Percentiles rank a stretch among this genome's conserved stretches.
Conservation (phyloP, 2,888 invertebrate genomes). For the Galerucella pusilla region DNA sequence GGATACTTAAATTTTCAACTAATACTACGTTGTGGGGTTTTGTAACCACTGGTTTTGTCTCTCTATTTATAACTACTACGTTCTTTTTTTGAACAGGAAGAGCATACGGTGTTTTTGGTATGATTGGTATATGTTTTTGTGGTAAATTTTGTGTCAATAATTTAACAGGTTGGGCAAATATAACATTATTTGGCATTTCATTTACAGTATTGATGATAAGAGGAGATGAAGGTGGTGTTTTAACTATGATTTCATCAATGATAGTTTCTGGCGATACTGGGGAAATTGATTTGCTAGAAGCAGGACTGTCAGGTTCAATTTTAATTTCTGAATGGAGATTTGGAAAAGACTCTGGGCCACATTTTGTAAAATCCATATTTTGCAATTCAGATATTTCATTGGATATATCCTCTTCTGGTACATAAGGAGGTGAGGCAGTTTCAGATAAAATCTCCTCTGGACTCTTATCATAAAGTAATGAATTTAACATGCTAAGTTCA, state of each 20-base stretch:
- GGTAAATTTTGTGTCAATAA: constrained; percentile 43
- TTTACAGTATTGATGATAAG: constrained; percentile 28
- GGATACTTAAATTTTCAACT: constrained; percentile 54
- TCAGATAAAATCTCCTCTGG: constrained; percentile 62
- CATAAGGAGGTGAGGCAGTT: constrained; percentile 51
- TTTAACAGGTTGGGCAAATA: constrained; percentile 46
- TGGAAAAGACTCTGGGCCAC: constrained; percentile 50
- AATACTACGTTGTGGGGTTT: constrained; percentile 52
- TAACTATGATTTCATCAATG: constrained; percentile 41
- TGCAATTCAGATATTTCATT: constrained; percentile 48
- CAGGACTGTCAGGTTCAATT: constrained; percentile 52
- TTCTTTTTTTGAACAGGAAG: constrained; percentile 46
- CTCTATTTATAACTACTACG: constrained; percentile 52
- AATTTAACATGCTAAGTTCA: constrained; percentile 59
- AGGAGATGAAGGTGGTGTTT: constrained; percentile 43
- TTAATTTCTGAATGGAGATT: constrained; percentile 56
- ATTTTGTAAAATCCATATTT: constrained; percentile 50
- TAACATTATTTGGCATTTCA: constrained; percentile 34
- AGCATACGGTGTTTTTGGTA: constrained; percentile 52
- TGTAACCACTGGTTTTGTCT: constrained; percentile 40
- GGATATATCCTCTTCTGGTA: constrained; percentile 41
- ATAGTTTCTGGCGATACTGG: constrained; percentile 31
- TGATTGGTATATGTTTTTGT: constrained; percentile 53
- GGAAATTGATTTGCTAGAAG: constrained; percentile 53
- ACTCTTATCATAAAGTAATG: constrained; percentile 59